Conservation (phyloP, 2,113 vertebrate species). For the Scortum barcoo region DNA sequence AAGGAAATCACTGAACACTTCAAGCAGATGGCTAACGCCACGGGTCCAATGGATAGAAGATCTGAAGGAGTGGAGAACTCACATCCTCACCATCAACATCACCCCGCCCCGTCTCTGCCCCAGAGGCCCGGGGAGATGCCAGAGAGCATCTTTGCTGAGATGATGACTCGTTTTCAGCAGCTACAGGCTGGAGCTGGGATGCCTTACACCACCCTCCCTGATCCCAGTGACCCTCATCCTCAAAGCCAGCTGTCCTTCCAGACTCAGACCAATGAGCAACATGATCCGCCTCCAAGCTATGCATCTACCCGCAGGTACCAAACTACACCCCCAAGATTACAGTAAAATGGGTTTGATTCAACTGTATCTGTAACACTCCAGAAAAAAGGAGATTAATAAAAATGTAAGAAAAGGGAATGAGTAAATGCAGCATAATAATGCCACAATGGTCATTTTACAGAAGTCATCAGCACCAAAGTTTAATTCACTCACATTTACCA, state of each 20-base stretch:
- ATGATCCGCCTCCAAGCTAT: conserved; percentile 54
- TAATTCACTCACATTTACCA: too few relatives aligned
- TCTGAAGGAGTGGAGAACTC: background rate
- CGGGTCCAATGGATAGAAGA: fast-evolving
- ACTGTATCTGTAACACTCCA: background rate
- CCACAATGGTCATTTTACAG: too few relatives aligned
- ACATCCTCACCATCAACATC: background rate
- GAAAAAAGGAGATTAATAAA: background rate
- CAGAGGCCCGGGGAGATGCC: conserved; percentile 58
- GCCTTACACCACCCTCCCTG: background rate
- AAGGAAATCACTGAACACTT: conserved; percentile 86
- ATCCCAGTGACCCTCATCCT: background rate
- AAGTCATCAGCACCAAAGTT: too few relatives aligned
- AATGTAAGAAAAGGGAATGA: background rate
- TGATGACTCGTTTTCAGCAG: conserved; percentile 71
- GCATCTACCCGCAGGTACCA: conserved; percentile 51
- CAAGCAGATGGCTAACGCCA: conserved; percentile 65
- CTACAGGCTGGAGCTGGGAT: background rate
- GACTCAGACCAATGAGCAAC: background rate
- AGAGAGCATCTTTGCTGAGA: conserved; percentile 65
- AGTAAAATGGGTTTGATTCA: background rate
- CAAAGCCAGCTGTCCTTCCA: background rate
- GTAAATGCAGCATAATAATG: background rate
- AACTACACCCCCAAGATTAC: background rate
- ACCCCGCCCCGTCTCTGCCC: background rate